These are phyloP conservation scores for Eonycteris spelaea DNA, from an alignment of 2,113 vertebrate species.

Conservation along the genomic window DNA sequence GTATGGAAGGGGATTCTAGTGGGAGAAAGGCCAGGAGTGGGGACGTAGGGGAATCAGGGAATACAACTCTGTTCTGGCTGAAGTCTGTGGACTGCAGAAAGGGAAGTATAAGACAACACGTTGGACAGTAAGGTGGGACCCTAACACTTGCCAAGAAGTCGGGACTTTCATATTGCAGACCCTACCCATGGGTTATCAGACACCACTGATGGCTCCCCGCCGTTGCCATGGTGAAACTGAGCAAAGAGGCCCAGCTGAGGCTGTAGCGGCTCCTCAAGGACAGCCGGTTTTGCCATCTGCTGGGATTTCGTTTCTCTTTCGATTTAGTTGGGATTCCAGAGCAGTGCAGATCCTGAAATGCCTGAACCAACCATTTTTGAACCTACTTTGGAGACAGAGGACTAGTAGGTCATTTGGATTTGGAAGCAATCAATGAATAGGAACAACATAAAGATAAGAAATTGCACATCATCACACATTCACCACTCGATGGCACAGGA, in stretches of 20 bases:
- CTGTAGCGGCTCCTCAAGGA: constrained; percentile 90
- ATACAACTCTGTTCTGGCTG: neutral
- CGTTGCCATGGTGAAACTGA: constrained; percentile 85
- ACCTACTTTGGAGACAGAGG: constrained; percentile 79
- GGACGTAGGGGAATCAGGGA: neutral
- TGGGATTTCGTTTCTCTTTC: constrained; percentile 92
- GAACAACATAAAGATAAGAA: constrained; percentile 48
- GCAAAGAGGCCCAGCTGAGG: constrained; percentile 88
- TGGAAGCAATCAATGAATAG: constrained; percentile 45
- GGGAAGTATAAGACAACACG: neutral
- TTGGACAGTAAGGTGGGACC: neutral
- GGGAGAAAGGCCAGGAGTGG: neutral
- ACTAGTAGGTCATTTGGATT: constrained; percentile 38
- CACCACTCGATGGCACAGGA: constrained; percentile 34
- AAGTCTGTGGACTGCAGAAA: neutral
- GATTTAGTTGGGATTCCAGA: constrained; percentile 85
- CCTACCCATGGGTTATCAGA: neutral
- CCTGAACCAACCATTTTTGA: neutral
- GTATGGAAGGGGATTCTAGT: neutral
- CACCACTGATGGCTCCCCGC: neutral
- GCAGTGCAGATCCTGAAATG: neutral
- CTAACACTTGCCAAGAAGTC: neutral
- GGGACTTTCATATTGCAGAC: neutral
- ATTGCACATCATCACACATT: neutral
- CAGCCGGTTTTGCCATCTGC: constrained; percentile 89